Percentiles rank a stretch among this genome's conserved stretches.
These are phyloP conservation scores for Hydrozoanthus tunicans DNA, from an alignment of 64 coral and sea anemone genomes.

Conservation along the genomic window DNA sequence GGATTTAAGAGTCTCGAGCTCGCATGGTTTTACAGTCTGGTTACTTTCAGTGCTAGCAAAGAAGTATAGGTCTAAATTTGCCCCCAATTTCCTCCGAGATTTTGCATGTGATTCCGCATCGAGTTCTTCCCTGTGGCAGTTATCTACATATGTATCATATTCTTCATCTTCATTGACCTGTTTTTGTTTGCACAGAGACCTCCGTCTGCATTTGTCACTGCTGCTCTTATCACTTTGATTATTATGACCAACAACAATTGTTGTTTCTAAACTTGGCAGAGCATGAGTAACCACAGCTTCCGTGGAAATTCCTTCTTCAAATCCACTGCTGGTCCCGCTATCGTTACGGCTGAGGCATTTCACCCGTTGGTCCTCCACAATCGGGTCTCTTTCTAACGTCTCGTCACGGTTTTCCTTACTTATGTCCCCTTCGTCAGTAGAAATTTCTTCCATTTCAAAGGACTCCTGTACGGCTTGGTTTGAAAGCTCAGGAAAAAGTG, in stretches of 20 bases:
- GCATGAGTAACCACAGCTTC: neutral
- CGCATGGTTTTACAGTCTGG: slow-evolving; percentile 14
- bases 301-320: slow-evolving; percentile 59
- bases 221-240: no score
- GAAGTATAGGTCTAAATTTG: slow-evolving; percentile 31
- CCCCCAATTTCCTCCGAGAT: slow-evolving; percentile 29
- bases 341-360: slow-evolving; percentile 58
- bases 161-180: slow-evolving; percentile 22
- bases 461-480: slow-evolving; percentile 56
- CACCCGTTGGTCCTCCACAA: slow-evolving; percentile 5
- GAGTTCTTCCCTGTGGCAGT: neutral
- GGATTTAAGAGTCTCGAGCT: neutral
- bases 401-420: slow-evolving; percentile 53
- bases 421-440: slow-evolving; percentile 68
- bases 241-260: neutral
- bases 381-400: neutral
- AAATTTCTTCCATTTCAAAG: slow-evolving; percentile 85
- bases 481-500: slow-evolving; percentile 15
- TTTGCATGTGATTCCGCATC: neutral
- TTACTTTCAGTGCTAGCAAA: slow-evolving; percentile 50
- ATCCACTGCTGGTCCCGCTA: slow-evolving; percentile 84
- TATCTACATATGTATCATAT: neutral
- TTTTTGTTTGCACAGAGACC: slow-evolving; percentile 27
- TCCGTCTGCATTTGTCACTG: neutral
- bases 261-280: neutral